These are phyloP conservation scores for Arvicola amphibius DNA, from an alignment of 2,797 vertebrate species.

Conservation along the genomic window DNA sequence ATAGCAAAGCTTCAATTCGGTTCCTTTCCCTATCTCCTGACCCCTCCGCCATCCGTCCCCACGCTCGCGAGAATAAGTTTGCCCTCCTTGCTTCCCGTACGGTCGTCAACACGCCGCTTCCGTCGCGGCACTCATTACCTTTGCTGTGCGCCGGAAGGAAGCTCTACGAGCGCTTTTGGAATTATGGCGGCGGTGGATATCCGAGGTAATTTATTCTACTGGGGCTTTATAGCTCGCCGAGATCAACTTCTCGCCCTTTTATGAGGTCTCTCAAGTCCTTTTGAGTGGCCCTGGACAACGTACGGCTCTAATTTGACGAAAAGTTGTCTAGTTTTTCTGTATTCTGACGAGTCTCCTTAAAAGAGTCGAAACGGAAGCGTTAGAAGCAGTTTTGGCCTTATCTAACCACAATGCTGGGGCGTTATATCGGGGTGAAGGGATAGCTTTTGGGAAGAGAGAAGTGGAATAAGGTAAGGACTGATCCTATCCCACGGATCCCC, in stretches of 20 bases:
- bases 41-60: rapidly evolving
- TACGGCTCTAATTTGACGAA: neutral
- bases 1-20: too few species aligned
- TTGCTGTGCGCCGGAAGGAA: slow-evolving; percentile 68
- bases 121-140: neutral
- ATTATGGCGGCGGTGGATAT: slow-evolving; percentile 94
- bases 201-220: slow-evolving; percentile 87
- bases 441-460: neutral
- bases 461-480: neutral
- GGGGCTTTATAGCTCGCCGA: neutral
- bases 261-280: neutral
- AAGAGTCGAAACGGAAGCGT: neutral
- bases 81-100: neutral
- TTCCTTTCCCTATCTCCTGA: too few species aligned
- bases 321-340: neutral
- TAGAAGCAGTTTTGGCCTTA: neutral
- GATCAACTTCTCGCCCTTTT: neutral
- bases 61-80: neutral
- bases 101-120: neutral
- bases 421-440: neutral
- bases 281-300: neutral
- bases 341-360: neutral
- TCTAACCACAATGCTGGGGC: neutral
- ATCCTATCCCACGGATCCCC: neutral
- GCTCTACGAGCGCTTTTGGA: neutral